Evolutionary conservation across 2,113 vertebrate genomes (phyloP).

Genomic region (Poeciliopsis turrubarensis): DNA sequence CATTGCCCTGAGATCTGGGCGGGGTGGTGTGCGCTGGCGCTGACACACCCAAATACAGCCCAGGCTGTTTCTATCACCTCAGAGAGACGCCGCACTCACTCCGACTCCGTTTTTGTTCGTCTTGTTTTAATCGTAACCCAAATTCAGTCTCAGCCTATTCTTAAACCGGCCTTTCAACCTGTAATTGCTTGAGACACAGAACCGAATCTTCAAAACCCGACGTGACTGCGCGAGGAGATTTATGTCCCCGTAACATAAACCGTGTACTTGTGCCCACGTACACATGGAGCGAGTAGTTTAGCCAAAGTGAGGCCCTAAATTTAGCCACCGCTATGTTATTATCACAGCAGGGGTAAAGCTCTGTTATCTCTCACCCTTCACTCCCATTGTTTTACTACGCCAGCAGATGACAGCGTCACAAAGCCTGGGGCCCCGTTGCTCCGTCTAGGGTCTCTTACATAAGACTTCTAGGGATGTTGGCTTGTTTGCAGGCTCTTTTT

Average conservation of each 20-base stretch:
- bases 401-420: constrained; percentile 65
- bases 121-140: not conserved
- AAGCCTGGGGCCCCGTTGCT: constrained; percentile 43
- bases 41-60: not conserved
- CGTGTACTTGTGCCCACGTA: not conserved
- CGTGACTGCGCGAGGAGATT: constrained; percentile 3
- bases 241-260: not conserved
- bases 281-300: constrained; percentile 37
- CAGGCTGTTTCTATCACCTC: not conserved
- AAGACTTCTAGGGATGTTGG: constrained; percentile 40
- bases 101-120: not conserved
- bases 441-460: constrained; percentile 48
- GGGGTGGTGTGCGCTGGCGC: constrained; percentile 3
- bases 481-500: constrained; percentile 10
- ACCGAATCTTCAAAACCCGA: not conserved
- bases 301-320: constrained; percentile 65
- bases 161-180: not conserved
- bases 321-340: constrained; percentile 65
- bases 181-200: not conserved
- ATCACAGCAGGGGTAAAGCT: constrained; percentile 66
- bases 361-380: constrained; percentile 74
- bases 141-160: not conserved
- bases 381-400: constrained; percentile 72
- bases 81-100: not conserved
- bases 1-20: constrained; percentile 14